Conservation (phyloP, 2,797 vertebrate species). For the Platalea minor region DNA sequence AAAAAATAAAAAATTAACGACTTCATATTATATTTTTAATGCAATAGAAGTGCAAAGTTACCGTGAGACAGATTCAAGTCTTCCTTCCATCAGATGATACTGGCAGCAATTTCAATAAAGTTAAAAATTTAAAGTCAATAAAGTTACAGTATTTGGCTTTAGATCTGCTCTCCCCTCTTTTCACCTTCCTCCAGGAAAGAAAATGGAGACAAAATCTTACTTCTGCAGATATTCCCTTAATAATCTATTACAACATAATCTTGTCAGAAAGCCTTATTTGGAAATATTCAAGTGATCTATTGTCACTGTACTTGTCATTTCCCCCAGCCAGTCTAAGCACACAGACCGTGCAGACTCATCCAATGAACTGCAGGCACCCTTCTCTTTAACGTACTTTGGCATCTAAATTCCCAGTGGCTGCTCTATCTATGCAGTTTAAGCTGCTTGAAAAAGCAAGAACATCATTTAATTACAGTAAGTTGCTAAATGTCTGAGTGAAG, state of each 20-base stretch:
- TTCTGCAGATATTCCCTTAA: background rate
- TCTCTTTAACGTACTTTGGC: background rate
- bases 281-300: background rate
- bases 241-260: background rate
- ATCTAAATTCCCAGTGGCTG: background rate
- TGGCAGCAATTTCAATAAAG: background rate
- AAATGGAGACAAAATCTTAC: background rate
- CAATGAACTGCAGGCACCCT: background rate
- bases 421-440: background rate
- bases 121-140: background rate
- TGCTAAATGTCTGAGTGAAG: background rate
- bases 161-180: background rate
- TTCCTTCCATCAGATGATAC: background rate
- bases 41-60: background rate
- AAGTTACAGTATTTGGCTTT: background rate
- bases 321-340: background rate
- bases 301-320: background rate
- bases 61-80: background rate
- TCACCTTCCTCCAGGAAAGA: background rate
- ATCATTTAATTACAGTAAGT: background rate
- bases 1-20: background rate
- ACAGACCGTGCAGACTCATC: background rate
- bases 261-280: background rate
- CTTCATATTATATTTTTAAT: background rate
- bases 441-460: background rate